Evolutionary conservation across 2,888 invertebrate genomes (phyloP).

Genomic region (Phengaris arion): DNA sequence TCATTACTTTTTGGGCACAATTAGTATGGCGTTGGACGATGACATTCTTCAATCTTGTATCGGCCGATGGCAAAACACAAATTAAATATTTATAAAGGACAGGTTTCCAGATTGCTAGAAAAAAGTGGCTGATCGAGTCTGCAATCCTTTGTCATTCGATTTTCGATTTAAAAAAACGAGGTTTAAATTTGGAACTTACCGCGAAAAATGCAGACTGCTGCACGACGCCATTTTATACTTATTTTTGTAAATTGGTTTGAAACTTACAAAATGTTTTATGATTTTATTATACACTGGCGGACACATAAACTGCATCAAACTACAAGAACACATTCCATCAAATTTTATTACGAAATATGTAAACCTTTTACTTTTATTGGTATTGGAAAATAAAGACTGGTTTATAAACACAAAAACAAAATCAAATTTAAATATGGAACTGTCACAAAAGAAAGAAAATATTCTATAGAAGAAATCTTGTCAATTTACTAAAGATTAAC

Average conservation of each 20-base stretch:
- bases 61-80: constrained; percentile 49
- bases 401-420: too few relatives aligned
- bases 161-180: constrained; percentile 18
- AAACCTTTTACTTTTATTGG: too few relatives aligned
- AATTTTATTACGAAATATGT: too few relatives aligned
- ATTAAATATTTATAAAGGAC: constrained; percentile 56
- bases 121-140: constrained; percentile 32
- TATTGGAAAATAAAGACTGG: too few relatives aligned
- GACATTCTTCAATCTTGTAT: constrained; percentile 54
- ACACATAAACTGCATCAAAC: too few relatives aligned
- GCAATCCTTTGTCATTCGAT: constrained; percentile 25
- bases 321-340: too few relatives aligned
- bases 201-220: neutral
- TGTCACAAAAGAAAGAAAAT: too few relatives aligned
- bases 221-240: neutral
- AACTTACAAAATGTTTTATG: neutral
- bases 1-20: constrained; percentile 42
- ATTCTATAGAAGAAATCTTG: too few relatives aligned
- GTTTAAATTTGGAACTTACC: constrained; percentile 19
- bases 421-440: too few relatives aligned
- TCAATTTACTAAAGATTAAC: too few relatives aligned
- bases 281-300: neutral
- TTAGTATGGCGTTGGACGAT: constrained; percentile 52
- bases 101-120: constrained; percentile 37
- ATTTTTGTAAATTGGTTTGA: neutral